A percentile compares a stretch with the other conserved stretches of the same genome.
phyloP scores from a whole-genome alignment of 1,140 invertebrate species.

The Pogonomyrmex barbatus region DNA sequence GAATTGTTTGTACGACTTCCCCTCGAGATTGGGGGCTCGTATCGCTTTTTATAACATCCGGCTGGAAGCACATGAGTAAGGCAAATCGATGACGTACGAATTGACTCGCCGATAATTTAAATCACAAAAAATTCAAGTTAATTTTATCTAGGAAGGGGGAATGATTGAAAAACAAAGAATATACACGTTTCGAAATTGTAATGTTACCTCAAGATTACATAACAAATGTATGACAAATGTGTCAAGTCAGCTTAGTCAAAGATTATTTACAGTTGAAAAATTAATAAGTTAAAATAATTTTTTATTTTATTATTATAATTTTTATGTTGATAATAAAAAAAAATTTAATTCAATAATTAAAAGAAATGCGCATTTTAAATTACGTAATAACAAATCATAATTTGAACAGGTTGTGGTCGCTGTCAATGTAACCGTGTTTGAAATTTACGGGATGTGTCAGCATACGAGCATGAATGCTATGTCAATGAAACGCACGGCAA shows the following conservation, averaged over 20 bases:
- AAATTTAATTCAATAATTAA: neutral
- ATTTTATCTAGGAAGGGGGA: neutral
- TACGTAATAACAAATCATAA: neutral
- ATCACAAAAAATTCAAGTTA: neutral
- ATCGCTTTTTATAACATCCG: slow-evolving; percentile 32
- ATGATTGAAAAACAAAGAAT: neutral
- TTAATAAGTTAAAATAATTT: slow-evolving; percentile 3
- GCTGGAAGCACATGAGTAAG: neutral
- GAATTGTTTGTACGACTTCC: slow-evolving; percentile 45
- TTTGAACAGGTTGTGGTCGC: neutral
- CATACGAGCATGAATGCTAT: neutral
- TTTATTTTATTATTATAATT: neutral
- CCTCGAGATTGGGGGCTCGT: neutral
- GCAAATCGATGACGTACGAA: slow-evolving; percentile 12
- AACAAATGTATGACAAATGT: slow-evolving; percentile 2
- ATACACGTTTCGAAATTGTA: neutral
- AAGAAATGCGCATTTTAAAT: neutral
- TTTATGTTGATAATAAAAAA: neutral
- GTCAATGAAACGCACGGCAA: slow-evolving; percentile 6
- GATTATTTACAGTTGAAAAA: neutral
- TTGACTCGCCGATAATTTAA: slow-evolving; percentile 11
- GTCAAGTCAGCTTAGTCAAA: neutral
- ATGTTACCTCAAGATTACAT: neutral
- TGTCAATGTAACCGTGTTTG: neutral
- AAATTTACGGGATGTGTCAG: neutral